phyloP scores from a whole-genome alignment of 2,113 vertebrate species.

The Chloebia gouldiae region DNA sequence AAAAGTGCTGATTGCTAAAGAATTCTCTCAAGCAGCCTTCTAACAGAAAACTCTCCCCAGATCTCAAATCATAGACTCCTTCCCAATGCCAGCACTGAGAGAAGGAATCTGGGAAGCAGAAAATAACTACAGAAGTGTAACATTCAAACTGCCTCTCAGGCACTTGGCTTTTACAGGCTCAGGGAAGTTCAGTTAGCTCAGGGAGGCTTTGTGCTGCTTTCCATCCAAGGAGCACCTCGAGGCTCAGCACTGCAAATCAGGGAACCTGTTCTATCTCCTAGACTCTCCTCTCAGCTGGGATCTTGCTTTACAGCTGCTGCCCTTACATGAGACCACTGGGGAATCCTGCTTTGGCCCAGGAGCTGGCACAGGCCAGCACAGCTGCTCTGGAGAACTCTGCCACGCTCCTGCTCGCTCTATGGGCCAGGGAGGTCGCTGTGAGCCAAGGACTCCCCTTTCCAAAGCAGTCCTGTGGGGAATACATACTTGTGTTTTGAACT shows the following conservation, averaged over 20 bases:
- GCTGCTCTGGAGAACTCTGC: not conserved
- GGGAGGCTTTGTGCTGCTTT: not conserved
- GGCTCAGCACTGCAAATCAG: not conserved
- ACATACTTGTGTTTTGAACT: slow-evolving; percentile 89
- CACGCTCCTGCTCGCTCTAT: not conserved
- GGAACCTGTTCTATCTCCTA: not conserved
- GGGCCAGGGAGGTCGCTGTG: not conserved
- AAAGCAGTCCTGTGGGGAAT: not conserved
- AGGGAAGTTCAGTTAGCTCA: not conserved
- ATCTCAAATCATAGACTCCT: not conserved
- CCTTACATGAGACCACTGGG: not conserved
- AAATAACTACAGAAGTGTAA: not conserved
- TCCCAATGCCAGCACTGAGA: not conserved
- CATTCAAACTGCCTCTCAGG: not conserved
- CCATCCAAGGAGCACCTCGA: not conserved
- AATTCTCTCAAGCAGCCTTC: not conserved
- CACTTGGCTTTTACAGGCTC: not conserved
- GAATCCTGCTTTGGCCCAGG: not conserved
- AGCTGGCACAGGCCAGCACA: not conserved
- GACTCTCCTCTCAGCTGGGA: not conserved
- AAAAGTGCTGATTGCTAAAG: not conserved
- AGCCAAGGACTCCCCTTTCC: slow-evolving; percentile 17
- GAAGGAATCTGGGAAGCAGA: not conserved
- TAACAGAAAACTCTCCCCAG: not conserved
- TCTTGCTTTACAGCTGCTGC: not conserved